Evolutionary conservation across 2,797 vertebrate genomes (phyloP).

Genomic region (Acanthornis magna): DNA sequence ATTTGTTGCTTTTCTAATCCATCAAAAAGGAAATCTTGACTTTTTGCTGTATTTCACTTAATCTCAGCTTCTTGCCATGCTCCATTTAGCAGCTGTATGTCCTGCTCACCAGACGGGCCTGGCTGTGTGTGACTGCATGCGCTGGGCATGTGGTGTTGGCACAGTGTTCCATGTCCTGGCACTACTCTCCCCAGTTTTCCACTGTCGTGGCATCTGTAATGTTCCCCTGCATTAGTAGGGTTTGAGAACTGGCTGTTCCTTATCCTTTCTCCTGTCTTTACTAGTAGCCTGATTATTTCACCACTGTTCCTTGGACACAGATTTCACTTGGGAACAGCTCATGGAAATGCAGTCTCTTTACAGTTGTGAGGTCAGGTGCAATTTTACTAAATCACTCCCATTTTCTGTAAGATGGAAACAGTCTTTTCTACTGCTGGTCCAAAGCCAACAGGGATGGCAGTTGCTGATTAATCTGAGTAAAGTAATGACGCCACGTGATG

Average conservation of each 20-base stretch:
- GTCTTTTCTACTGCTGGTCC: background rate
- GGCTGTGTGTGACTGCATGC: background rate
- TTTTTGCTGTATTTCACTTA: background rate
- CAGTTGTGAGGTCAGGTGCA: background rate
- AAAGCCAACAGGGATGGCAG: background rate
- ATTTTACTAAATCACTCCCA: background rate
- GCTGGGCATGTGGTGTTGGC: background rate
- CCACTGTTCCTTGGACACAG: rapidly evolving
- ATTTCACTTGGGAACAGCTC: background rate
- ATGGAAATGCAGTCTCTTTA: background rate
- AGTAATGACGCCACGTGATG: background rate
- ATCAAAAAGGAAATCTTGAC: background rate
- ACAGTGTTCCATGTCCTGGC: background rate
- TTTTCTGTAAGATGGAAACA: background rate
- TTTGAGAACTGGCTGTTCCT: background rate
- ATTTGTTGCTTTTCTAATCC: background rate
- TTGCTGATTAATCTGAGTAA: background rate
- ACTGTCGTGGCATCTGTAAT: background rate
- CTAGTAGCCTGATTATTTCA: background rate
- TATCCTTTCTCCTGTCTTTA: background rate
- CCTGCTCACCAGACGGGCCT: background rate
- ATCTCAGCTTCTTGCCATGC: background rate
- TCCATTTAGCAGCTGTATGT: background rate
- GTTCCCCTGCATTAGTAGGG: background rate
- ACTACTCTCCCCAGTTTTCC: background rate